A percentile compares a stretch with the other conserved stretches of the same genome.
Conservation (phyloP, 2,797 vertebrate species). For the Alca torda region DNA sequence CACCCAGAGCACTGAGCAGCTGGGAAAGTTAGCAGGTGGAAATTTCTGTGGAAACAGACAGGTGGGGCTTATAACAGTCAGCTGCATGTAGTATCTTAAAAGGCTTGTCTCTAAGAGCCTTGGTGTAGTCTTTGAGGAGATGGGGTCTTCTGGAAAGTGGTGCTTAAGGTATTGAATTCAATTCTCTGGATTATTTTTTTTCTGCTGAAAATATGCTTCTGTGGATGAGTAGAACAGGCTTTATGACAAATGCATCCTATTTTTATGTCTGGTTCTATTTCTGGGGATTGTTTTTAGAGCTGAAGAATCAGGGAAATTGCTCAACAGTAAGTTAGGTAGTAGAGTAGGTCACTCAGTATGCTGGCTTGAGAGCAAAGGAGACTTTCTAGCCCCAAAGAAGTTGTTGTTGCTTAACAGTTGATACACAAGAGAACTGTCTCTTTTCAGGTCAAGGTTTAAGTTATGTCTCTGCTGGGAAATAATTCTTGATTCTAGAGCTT, state of each 20-base stretch:
- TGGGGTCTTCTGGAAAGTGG: background rate
- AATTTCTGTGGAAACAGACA: background rate
- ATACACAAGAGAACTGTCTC: background rate
- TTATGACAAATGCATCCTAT: background rate
- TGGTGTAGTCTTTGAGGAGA: background rate
- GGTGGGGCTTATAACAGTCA: background rate
- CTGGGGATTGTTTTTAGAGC: background rate
- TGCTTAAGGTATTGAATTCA: background rate
- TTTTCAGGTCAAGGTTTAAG: background rate
- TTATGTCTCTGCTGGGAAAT: background rate
- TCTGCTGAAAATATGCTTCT: background rate
- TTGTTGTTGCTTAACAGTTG: background rate
- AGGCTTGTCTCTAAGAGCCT: background rate
- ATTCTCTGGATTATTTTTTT: background rate
- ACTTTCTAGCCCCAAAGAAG: background rate
- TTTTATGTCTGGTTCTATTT: background rate
- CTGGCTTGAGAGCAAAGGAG: background rate
- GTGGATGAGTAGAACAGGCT: background rate
- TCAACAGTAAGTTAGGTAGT: background rate
- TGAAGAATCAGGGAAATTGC: background rate
- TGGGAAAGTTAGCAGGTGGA: background rate
- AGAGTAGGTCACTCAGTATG: accelerated
- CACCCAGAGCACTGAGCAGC: background rate
- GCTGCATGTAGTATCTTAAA: background rate
- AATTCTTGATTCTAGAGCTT: background rate